Base-by-base conservation (phyloP, 1,140 invertebrate species). In the Pseudomyrmex pallidus region DNA sequence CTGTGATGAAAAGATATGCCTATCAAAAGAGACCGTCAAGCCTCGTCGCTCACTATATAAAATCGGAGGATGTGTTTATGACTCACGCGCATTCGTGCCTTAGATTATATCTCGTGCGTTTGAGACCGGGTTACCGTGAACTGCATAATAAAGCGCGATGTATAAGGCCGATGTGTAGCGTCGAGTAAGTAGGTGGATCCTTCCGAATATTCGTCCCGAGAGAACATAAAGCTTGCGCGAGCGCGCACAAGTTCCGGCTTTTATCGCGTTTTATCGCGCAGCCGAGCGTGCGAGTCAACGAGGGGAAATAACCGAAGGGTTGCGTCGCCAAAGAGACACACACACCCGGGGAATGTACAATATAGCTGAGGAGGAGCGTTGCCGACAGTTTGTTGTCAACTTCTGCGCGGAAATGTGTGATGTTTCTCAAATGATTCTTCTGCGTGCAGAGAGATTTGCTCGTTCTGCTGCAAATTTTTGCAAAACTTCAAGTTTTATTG, bases 231-330 rank as follows among this genome's bases (percentile, higher is more conserved):
- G 15, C 8, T 35, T 20, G 44, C 15, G 25, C 63, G 8, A 12
- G 64, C 22, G 35, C 15, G 44, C 64, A 48, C 10, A 80, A 70
- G 54, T 80, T 80, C 59, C n/a, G 56, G 76, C 66, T 25, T 80
- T 72, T 80, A 80, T 72, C 66, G 54, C 46, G 8, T 50, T 80
- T 80, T 80, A 80, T 72, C 46, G 66, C 54, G 66, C 66, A 70
- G 35, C 20, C 25, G 15, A 78, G 76, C 44, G 15, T 77, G 13
- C 35, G 15, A 80, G 66, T 50, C 66, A 80, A 80, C 80, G 72
- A 82, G 48, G 70, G 48, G 25, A 48, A 70, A 80, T 80, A 57
- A 72, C 66, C 22, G n/a, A 4, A 12, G n/a, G 44, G 8, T 56
- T 25, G 66, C n/a, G 72, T 70, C 66, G 13, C 54, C 44, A 25